These are phyloP conservation scores for Cinclus mexicanus DNA, from an alignment of 2,113 vertebrate species.

Conservation along the genomic window DNA sequence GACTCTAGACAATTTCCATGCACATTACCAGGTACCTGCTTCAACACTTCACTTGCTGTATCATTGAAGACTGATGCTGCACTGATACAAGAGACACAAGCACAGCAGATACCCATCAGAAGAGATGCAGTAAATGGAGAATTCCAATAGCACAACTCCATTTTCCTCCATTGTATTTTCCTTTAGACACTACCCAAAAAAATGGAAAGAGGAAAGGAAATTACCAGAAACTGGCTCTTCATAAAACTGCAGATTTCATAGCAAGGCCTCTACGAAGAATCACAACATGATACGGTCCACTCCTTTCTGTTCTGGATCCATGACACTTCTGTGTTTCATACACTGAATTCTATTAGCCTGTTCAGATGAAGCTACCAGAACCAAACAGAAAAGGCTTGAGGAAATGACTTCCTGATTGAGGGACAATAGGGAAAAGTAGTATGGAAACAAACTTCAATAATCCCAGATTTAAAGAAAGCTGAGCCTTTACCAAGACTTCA, in stretches of 20 bases:
- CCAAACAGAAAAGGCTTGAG: neutral
- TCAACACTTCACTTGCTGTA: neutral
- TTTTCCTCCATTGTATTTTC: neutral
- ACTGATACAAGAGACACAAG: neutral
- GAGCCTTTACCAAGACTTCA: rapidly evolving
- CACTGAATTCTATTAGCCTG: neutral
- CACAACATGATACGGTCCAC: neutral
- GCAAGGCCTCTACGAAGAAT: neutral
- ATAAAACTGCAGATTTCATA: neutral
- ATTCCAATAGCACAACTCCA: neutral
- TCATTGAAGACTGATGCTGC: neutral
- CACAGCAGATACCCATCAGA: neutral
- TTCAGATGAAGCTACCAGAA: neutral
- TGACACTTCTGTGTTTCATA: neutral
- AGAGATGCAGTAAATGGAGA: neutral
- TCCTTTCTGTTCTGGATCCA: neutral
- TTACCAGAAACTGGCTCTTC: neutral
- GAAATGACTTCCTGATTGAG: neutral
- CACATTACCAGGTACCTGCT: neutral
- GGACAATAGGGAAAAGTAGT: rapidly evolving
- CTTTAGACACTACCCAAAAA: neutral
- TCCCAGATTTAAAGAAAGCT: neutral
- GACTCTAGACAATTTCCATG: neutral
- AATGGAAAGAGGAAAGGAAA: rapidly evolving
- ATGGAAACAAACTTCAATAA: neutral